Evolutionary conservation across 2,797 vertebrate genomes (phyloP).

Genomic region (Dipus sagitta): DNA sequence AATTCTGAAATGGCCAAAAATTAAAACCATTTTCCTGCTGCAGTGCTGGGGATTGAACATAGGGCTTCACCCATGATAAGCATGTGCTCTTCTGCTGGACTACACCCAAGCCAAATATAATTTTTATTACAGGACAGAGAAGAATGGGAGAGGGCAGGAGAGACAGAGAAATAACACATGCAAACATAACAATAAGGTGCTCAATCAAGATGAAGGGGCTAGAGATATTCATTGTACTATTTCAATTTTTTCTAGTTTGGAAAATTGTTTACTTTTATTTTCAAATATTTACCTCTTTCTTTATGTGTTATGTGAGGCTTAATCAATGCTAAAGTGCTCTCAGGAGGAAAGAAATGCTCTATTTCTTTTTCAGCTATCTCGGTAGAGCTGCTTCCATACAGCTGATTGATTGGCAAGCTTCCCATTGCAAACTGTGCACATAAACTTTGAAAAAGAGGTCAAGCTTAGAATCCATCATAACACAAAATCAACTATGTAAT

Average conservation of each 20-base stretch:
- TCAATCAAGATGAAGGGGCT: background rate
- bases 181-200: background rate
- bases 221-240: background rate
- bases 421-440: conserved; percentile 88
- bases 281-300: conserved; percentile 89
- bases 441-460: conserved; percentile 87
- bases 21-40: background rate
- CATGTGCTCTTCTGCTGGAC: background rate
- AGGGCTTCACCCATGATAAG: background rate
- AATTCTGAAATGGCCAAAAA: background rate
- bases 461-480: conserved; percentile 9
- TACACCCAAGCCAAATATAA: background rate
- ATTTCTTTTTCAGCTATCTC: conserved; percentile 91
- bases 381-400: conserved; percentile 92
- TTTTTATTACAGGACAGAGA: background rate
- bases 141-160: background rate
- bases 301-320: conserved; percentile 91
- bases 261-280: background rate
- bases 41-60: background rate
- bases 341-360: conserved; percentile 93
- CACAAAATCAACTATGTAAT: background rate
- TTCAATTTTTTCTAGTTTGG: background rate
- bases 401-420: conserved; percentile 89
- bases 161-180: background rate
- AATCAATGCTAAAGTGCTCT: conserved; percentile 93